Evolutionary conservation across 2,113 vertebrate genomes (phyloP), one percentile per base, ranked within the genome.

Genomic region (Cyanistes caeruleus): DNA sequence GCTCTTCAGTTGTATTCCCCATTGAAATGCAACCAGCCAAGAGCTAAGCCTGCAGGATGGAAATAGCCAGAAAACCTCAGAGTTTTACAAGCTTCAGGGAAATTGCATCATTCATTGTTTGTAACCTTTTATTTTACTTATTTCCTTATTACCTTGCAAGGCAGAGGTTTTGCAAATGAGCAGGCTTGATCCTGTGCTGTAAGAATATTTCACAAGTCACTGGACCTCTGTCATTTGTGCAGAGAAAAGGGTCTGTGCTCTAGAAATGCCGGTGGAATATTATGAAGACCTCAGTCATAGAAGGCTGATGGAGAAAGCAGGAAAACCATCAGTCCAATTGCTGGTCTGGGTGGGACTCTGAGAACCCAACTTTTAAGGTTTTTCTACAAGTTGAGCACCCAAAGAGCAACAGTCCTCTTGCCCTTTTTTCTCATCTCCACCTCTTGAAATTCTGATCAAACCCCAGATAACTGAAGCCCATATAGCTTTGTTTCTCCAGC

Each of bases 41-140:
- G 39, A 85, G 46, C 87, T 85, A 69, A 86, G 83, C 79, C 89
- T 89, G 46, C 33, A 51, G 79, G 51, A 51, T 85, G 68, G n/a
- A 76, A 94, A 49, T 31, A 79, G 63, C 46, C 75, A 69, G 87
- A 89, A 94, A 93, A 87, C 78, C 46, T 91, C 78, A 59, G n/a
- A 15, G 37, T 79, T 93, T 68, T 70, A n/a, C 49, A 92, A 85
- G 67, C 78, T 84, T 87, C 2, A 0, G 51, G 70, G 84, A 95
- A 35, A 63, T 85, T 39, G 30, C 58, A 28, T 89, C 14, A 3
- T 70, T 91, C 63, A 5, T 74, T 83, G 67, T 83, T 95, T 83
- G 16, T 82, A 62, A 89, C 46, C 67, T 89, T 84, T 81, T 86
- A 9, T 86, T 93, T 91, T 52, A 46, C 33, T 73, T 68, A n/a